Evolutionary conservation across 2,797 vertebrate genomes (phyloP).

Genomic region (Crenichthys baileyi): DNA sequence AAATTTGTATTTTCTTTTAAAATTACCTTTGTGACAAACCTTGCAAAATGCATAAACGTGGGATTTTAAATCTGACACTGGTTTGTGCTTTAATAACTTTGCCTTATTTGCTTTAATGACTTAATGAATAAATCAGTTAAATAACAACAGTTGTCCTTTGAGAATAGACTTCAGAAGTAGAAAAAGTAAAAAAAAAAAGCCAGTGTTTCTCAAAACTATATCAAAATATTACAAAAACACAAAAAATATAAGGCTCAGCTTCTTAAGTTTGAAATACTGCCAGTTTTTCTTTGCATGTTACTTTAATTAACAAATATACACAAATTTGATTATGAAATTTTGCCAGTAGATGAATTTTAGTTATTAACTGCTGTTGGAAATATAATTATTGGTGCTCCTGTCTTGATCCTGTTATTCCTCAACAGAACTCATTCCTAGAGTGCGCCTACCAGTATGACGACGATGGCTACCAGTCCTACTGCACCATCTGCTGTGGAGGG

Average conservation of each 20-base stretch:
- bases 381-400: not conserved
- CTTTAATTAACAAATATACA: not conserved
- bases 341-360: not conserved
- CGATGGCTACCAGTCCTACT: constrained; percentile 96
- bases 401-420: constrained; percentile 11
- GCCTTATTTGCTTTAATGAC: no score
- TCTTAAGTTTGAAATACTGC: not conserved
- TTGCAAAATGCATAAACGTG: no score
- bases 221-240: no score
- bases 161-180: not conserved
- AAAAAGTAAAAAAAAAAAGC: no score
- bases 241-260: not conserved
- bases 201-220: no score
- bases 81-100: no score
- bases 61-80: no score
- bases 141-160: not conserved
- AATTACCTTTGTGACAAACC: no score
- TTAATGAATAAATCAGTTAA: not conserved
- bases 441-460: constrained; percentile 96
- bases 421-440: constrained; percentile 95
- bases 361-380: not conserved
- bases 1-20: no score
- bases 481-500: constrained; percentile 94
- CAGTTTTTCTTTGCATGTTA: not conserved
- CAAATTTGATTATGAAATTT: no score